These are phyloP conservation scores for Sorex maritimensis DNA, from an alignment of 2,797 vertebrate species.

Conservation along the genomic window DNA sequence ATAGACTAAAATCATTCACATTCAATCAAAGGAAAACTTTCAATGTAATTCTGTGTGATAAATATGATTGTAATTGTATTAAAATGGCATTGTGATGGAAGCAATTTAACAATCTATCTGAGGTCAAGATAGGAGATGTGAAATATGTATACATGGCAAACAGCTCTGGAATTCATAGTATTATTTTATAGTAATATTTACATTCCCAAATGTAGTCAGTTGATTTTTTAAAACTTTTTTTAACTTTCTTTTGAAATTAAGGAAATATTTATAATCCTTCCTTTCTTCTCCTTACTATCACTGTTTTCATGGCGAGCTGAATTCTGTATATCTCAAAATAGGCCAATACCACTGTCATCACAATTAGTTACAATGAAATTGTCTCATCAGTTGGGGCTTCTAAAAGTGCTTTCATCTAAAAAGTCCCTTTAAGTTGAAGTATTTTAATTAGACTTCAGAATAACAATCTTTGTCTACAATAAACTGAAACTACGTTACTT, in stretches of 20 bases:
- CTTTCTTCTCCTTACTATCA: neutral
- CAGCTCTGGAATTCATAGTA: neutral
- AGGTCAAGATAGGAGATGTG: conserved; percentile 55
- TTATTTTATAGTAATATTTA: conserved; percentile 16
- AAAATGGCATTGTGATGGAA: conserved; percentile 79
- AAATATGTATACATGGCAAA: conserved; percentile 26
- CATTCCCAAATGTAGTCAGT: neutral
- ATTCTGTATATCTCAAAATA: neutral
- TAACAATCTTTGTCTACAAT: neutral
- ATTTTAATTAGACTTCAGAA: neutral
- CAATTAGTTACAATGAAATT: neutral
- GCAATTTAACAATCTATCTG: conserved; percentile 31
- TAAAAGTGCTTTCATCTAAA: neutral
- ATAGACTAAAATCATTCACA: conserved; percentile 24
- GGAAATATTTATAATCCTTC: neutral
- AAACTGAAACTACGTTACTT: neutral
- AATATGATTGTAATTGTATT: conserved; percentile 75
- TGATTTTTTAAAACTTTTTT: neutral
- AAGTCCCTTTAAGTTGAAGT: neutral
- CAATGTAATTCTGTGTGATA: neutral
- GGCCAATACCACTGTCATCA: neutral
- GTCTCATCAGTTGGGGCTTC: neutral
- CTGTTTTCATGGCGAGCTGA: neutral
- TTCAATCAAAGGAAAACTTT: conserved; percentile 32
- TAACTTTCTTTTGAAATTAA: conserved; percentile 8